A percentile compares a stretch with the other conserved stretches of the same genome.
Conservation (phyloP, 2,797 vertebrate species). For the Clamator glandarius region DNA sequence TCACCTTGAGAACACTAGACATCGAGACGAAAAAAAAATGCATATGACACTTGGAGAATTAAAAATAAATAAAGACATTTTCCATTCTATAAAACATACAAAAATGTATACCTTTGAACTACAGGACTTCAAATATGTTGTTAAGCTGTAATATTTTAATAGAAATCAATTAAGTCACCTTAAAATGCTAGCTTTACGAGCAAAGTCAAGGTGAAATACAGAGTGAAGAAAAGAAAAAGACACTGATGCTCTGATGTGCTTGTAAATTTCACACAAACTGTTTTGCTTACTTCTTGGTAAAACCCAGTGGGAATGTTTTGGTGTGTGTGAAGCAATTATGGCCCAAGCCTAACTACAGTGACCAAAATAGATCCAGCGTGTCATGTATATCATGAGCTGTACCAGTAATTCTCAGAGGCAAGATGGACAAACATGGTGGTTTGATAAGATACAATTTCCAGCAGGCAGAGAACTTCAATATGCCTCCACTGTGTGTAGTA, state of each 20-base stretch:
- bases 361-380: background rate
- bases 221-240: background rate
- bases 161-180: background rate
- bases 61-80: background rate
- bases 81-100: background rate
- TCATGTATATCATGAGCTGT: background rate
- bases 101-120: background rate
- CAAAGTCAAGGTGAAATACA: background rate
- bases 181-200: background rate
- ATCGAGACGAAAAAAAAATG: background rate
- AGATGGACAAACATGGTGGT: background rate
- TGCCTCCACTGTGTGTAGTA: background rate
- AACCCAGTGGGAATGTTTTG: background rate
- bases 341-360: background rate
- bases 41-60: background rate
- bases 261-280: background rate
- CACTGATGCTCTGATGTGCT: background rate
- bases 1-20: conserved; percentile 22
- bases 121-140: background rate
- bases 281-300: background rate
- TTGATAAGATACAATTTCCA: background rate
- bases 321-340: background rate
- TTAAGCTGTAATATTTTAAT: background rate
- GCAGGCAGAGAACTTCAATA: background rate
- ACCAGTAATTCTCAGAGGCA: background rate